These are phyloP conservation scores for Kryptolebias marmoratus DNA, from an alignment of 2,113 vertebrate species.

Conservation along the genomic window DNA sequence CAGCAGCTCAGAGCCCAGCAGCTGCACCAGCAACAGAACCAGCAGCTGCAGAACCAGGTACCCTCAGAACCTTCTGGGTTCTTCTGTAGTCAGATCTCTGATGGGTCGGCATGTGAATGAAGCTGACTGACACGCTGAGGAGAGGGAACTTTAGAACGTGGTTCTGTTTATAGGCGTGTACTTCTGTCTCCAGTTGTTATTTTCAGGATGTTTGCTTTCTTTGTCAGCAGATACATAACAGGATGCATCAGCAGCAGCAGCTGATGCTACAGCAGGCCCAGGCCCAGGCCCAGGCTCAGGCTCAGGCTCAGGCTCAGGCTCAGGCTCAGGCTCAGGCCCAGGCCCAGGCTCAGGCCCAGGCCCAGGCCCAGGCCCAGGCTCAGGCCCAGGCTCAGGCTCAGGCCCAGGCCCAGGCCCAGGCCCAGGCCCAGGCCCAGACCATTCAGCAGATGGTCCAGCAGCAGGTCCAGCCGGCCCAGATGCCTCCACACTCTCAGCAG, in stretches of 20 bases:
- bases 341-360: constrained; percentile 71
- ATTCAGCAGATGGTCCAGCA: constrained; percentile 84
- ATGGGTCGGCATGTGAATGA: too few species aligned
- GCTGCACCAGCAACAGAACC: constrained; percentile 64
- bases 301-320: constrained; percentile 78
- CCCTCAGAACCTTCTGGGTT: not conserved
- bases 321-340: too few species aligned
- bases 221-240: constrained; percentile 73
- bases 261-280: constrained; percentile 76
- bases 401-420: constrained; percentile 75
- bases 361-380: constrained; percentile 61
- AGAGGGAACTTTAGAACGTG: too few species aligned
- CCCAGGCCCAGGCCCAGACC: constrained; percentile 81
- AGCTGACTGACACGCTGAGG: too few species aligned
- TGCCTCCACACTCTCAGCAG: constrained; percentile 75
- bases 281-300: constrained; percentile 78
- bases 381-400: constrained; percentile 80
- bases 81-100: too few species aligned
- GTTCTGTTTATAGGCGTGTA: too few species aligned
- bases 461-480: constrained; percentile 74
- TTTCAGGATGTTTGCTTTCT: not conserved
- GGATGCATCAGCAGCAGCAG: constrained; percentile 72
- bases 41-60: constrained; percentile 67
- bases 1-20: constrained; percentile 47
- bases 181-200: not conserved